phyloP scores from a whole-genome alignment of 2,888 invertebrate genomes.

The Phorcus lineatus region DNA sequence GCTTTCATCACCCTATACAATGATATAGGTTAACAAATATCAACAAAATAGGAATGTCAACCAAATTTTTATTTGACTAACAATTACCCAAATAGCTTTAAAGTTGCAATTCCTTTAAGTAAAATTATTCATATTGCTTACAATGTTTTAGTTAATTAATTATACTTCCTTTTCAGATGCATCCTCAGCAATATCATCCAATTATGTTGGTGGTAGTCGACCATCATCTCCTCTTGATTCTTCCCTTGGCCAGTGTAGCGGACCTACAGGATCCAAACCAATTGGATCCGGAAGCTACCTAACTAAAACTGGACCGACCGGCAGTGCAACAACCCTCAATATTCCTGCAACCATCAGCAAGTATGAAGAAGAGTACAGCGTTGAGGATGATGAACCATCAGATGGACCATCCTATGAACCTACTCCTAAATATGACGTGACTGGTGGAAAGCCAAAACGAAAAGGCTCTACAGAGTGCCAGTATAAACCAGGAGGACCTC shows the following conservation, averaged over 20 bases:
- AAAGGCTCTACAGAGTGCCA: neutral
- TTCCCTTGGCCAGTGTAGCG: neutral
- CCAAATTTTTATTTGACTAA: no score
- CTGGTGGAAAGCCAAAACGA: neutral
- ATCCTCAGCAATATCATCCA: neutral
- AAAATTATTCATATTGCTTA: no score
- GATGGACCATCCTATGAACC: slow-evolving; percentile 36
- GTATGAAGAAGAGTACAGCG: neutral
- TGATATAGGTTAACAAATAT: no score
- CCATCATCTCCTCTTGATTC: neutral
- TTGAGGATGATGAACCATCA: neutral
- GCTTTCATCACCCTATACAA: no score
- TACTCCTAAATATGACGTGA: slow-evolving; percentile 35
- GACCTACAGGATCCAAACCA: slow-evolving; percentile 11
- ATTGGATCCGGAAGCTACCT: slow-evolving; percentile 3
- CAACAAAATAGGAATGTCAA: no score
- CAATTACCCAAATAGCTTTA: no score
- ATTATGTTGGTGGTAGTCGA: slow-evolving; percentile 1
- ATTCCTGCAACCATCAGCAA: neutral
- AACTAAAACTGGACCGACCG: neutral
- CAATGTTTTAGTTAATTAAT: no score
- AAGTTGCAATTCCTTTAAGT: no score
- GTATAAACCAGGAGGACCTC: slow-evolving; percentile 7
- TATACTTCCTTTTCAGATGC: neutral
- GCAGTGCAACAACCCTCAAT: neutral